Base-by-base conservation (phyloP, 2,888 invertebrate genomes). In the Dusona sp. region DNA sequence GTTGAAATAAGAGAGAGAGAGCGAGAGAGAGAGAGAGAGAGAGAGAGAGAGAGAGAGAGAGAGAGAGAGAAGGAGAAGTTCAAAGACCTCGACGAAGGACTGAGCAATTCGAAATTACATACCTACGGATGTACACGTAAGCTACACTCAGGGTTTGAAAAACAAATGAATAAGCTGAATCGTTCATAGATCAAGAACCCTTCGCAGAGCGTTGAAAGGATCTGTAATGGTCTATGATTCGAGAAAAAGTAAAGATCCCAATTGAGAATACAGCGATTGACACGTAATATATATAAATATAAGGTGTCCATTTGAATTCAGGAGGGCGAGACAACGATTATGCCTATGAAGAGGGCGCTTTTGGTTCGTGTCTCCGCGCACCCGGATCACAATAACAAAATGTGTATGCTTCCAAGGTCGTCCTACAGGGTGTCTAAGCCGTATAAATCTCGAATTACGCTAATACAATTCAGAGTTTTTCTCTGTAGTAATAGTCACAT, bases 401-500 rank as follows among this genome's bases (percentile, higher is more conserved):
- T 82, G 84, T 38, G 42, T 68, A 19, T 78, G 81, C 70, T 78
- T 51, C 73, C 68, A 65, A 84, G 84, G 80, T 75, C 65, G 29
- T 83, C 78, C 51, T 38, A 22, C n/a, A 70, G 83, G 77, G 65
- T 57, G 85, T 42, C 48, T 25, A 79, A 72, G 84, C 80, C 79
- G 83, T 83, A 86, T 89, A 89, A 89, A 89, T 89, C 84, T 87
- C 84, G 80, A 84, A 86, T 89, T 88, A 86, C 85, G 88, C 89
- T 89, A 90, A 90, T 90, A 89, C 86, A 48, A 83, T 78, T 81
- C 85, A 84, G 84, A 87, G 87, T 88, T 87, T 88, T 83, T 81
- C 73, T 64, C 57, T 29, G 25, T 42, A 51, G 78, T 70, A 86
- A 87, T 85, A 54, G 70, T 25, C 48, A 67, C 38, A 73, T 78